A percentile compares a stretch with the other conserved stretches of the same genome.
These are phyloP conservation scores for Vimba vimba DNA, from an alignment of 2,113 vertebrate species.

Conservation along the genomic window DNA sequence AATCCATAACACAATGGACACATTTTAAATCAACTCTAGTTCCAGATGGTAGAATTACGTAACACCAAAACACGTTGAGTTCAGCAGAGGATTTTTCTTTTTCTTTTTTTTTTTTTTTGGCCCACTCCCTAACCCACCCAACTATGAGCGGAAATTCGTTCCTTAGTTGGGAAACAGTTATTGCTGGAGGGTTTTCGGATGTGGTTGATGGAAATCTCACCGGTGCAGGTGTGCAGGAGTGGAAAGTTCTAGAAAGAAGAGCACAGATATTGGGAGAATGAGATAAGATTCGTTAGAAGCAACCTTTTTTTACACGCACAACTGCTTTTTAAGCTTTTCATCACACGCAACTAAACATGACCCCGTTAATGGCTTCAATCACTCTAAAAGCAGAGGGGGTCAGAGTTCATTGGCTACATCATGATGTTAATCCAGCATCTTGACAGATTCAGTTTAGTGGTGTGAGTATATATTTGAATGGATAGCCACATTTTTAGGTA, in stretches of 20 bases:
- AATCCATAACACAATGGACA: constrained; percentile 41
- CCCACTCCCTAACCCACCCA: constrained; percentile 18
- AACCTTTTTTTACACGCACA: neutral
- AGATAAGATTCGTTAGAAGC: neutral
- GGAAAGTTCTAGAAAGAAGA: neutral
- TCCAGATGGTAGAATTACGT: constrained; percentile 73
- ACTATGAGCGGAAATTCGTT: neutral
- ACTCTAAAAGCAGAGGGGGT: neutral
- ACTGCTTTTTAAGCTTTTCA: neutral
- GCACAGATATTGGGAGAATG: neutral
- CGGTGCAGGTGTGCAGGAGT: neutral
- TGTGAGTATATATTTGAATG: neutral
- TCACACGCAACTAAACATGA: neutral
- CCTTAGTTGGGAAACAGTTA: neutral
- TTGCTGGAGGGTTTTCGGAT: constrained; percentile 4
- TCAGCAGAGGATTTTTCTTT: neutral
- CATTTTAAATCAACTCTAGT: constrained; percentile 48
- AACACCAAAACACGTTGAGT: constrained; percentile 69
- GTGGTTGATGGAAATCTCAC: neutral
- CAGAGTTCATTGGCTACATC: neutral
- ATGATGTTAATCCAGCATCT: neutral
- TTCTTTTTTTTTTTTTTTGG: neutral
- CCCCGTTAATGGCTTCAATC: neutral
- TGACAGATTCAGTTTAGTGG: neutral
- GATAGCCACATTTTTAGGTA: neutral